Percentiles rank a stretch among this genome's conserved stretches.
Conservation (phyloP, 2,797 vertebrate species). For the Natrix natrix region DNA sequence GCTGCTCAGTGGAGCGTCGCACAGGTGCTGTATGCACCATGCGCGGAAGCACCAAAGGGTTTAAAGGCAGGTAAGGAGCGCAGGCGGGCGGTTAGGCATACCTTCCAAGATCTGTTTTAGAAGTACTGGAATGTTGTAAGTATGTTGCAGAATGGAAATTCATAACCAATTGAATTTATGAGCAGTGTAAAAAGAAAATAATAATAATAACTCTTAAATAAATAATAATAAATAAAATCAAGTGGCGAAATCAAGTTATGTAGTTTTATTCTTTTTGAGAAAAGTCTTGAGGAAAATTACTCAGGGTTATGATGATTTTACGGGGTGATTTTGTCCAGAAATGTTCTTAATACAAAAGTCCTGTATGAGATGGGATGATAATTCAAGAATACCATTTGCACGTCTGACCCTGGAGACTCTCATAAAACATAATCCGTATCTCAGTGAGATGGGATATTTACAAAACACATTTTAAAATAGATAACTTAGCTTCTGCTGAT, state of each 20-base stretch:
- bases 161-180: neutral
- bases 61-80: too few relatives aligned
- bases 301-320: neutral
- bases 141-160: neutral
- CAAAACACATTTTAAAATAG: slow-evolving; percentile 17
- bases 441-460: slow-evolving; percentile 11
- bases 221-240: too few relatives aligned
- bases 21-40: too few relatives aligned
- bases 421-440: slow-evolving; percentile 30
- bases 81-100: neutral
- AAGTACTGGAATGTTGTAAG: neutral
- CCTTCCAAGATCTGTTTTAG: neutral
- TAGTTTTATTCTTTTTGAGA: neutral
- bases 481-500: neutral
- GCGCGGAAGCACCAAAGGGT: too few relatives aligned
- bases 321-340: neutral
- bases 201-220: neutral
- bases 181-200: neutral
- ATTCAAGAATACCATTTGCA: neutral
- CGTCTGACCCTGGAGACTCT: neutral
- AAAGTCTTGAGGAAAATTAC: neutral
- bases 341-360: neutral
- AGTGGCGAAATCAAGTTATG: too few relatives aligned
- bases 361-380: neutral
- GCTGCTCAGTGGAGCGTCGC: too few relatives aligned